Base-by-base conservation (phyloP, 2,797 vertebrate species). In the Morelia viridis region DNA sequence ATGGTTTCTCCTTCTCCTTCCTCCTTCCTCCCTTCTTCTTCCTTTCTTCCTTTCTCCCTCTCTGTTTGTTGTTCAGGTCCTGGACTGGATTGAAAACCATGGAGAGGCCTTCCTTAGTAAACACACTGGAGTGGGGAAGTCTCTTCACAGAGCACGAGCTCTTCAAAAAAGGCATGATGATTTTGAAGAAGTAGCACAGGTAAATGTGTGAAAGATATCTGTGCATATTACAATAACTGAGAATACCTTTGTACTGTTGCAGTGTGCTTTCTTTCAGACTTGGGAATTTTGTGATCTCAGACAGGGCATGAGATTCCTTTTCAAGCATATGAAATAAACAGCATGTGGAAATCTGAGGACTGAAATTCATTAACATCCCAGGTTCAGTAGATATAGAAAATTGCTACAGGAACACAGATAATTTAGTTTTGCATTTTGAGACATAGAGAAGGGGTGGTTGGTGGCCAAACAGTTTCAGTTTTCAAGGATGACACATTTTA, bases 41-140 rank as follows among this genome's bases (percentile, higher is more conserved):
- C 26, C 26, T 26, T 0, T 68, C 5, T n/a, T 31, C 1, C 13
- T 31, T 2, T 5, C 7, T 2, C 62, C 13, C n/a, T 0, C 6
- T 19, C 93, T 94, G 58, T 94, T 95, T 92, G 94, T 64, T 96
- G 92, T 68, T 92, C 93, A 99, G 99, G 99, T 99, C 8, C 95
- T 99, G 96, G 99, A 99, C 97, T 99, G 99, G 99, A 99, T 99
- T 94, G 99, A 99, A 98, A 99, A 99, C 95, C 99, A 99, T 0
- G 99, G 99, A 0, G 99, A 99, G 96, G 99, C 99, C 7, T 99
- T 99, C 96, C 98, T 99, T 91, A 99, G 98, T 97, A 99, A 99
- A 96, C 99, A 99, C 95, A 98, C 98, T 0, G 99, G 99, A 8
- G 99, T 99, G 64, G 99, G 99, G 9, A 99, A 99, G 94, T 99